Percentiles rank a stretch among this genome's conserved stretches.
phyloP scores from a whole-genome alignment of 2,888 invertebrate genomes.

The Nomada hirtipes region DNA sequence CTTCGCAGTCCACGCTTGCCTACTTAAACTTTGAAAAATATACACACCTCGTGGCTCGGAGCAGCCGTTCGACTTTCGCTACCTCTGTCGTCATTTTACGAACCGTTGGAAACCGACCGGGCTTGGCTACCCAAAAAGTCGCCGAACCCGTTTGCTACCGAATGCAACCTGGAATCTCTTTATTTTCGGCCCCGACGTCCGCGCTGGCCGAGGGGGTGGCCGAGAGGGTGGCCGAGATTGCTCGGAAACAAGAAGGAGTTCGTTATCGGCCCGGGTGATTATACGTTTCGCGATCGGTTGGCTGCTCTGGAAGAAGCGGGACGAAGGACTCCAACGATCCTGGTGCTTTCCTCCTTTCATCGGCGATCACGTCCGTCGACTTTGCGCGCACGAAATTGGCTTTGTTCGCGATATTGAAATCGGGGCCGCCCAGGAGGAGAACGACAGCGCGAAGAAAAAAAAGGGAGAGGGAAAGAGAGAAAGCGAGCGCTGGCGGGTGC shows the following conservation, averaged over 20 bases:
- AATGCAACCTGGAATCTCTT: not conserved
- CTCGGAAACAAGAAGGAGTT: not conserved
- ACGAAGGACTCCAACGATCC: not conserved
- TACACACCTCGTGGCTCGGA: constrained; percentile 22
- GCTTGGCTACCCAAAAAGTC: not conserved
- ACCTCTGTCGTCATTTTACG: not conserved
- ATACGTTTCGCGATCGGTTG: constrained; percentile 12
- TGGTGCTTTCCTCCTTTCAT: not conserved
- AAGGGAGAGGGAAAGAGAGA: not conserved
- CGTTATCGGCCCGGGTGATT: constrained; percentile 38
- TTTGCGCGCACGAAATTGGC: constrained; percentile 54
- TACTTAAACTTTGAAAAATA: constrained; percentile 69
- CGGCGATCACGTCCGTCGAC: constrained; percentile 15
- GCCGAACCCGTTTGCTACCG: constrained; percentile 3
- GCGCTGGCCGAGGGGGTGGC: not conserved
- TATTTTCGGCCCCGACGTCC: not conserved
- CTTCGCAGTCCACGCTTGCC: constrained; percentile 57
- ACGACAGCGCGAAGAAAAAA: constrained; percentile 11
- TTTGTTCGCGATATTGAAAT: constrained; percentile 54
- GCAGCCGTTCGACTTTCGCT: constrained; percentile 23
- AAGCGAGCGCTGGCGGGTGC: constrained; percentile 60
- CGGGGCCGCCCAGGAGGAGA: constrained; percentile 36
- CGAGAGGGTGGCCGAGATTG: not conserved
- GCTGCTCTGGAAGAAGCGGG: not conserved
- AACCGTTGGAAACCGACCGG: not conserved